Evolutionary conservation across 1,140 invertebrate species (phyloP).

Genomic region (Marisa cornuarietis): DNA sequence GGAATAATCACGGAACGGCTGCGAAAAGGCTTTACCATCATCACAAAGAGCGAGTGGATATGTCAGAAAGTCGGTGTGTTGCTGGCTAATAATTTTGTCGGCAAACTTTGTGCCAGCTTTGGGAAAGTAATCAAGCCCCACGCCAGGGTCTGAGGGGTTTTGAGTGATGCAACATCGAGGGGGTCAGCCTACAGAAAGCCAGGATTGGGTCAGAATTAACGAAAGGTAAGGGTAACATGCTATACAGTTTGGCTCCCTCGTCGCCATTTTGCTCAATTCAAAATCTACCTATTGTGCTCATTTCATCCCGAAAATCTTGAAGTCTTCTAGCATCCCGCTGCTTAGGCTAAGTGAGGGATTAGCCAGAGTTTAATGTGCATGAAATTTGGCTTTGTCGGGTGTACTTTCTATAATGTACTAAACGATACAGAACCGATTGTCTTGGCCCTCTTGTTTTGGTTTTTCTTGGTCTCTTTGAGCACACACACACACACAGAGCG

Average conservation of each 20-base stretch:
- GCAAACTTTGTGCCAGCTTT: slow-evolving; percentile 17
- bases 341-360: too few relatives aligned
- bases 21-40: slow-evolving; percentile 15
- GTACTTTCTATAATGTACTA: background rate
- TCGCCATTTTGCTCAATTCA: slow-evolving; percentile 25
- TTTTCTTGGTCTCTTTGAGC: background rate
- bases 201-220: slow-evolving; percentile 12
- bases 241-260: background rate
- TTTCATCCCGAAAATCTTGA: background rate
- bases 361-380: too few relatives aligned
- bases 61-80: slow-evolving; percentile 19
- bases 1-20: slow-evolving; percentile 1
- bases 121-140: slow-evolving; percentile 8
- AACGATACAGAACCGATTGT: slow-evolving; percentile 8
- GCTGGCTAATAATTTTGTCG: slow-evolving; percentile 16
- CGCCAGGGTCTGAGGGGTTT: slow-evolving; percentile 14
- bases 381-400: too few relatives aligned
- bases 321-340: too few relatives aligned
- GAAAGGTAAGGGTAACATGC: slow-evolving; percentile 18
- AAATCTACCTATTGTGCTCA: slow-evolving; percentile 18
- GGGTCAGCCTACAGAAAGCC: slow-evolving; percentile 11
- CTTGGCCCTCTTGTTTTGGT: slow-evolving; percentile 7
- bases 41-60: slow-evolving; percentile 23
- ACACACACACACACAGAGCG: background rate
- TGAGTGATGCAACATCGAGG: slow-evolving; percentile 24